Conservation (phyloP, 2,113 vertebrate genomes). For the Cyprinodon variegatus region DNA sequence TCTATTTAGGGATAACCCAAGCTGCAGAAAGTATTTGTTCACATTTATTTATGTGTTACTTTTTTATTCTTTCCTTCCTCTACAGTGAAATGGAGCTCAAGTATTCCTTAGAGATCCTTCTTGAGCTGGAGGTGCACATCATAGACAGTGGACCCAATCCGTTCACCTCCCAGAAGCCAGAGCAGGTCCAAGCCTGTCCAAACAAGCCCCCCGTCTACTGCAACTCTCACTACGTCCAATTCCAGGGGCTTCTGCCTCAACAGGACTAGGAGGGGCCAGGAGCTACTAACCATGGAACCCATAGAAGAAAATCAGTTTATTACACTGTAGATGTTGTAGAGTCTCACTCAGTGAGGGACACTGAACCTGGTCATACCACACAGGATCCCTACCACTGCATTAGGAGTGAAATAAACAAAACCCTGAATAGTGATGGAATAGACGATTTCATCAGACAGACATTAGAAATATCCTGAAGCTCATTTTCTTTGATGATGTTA, state of each 20-base stretch:
- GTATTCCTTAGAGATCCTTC: conserved; percentile 86
- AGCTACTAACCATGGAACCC: background rate
- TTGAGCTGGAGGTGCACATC: conserved; percentile 85
- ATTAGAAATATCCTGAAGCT: conserved; percentile 16
- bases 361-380: background rate
- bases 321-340: background rate
- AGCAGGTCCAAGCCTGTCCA: conserved; percentile 90
- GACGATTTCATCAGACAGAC: conserved; percentile 12
- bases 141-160: conserved; percentile 83
- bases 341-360: background rate
- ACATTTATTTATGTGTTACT: background rate
- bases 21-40: background rate
- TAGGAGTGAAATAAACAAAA: background rate
- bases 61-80: conserved; percentile 21
- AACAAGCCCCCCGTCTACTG: conserved; percentile 87
- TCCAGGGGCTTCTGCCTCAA: conserved; percentile 79
- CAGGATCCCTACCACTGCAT: background rate
- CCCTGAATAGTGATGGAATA: conserved; percentile 4
- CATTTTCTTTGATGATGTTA: conserved; percentile 9
- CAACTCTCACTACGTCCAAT: conserved; percentile 84
- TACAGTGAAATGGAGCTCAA: conserved; percentile 87
- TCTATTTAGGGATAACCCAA: background rate
- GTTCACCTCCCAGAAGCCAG: conserved; percentile 87
- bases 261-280: conserved; percentile 52
- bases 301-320: background rate